phyloP scores from a whole-genome alignment of 2,113 vertebrate genomes.

The Trematocara zebra region DNA sequence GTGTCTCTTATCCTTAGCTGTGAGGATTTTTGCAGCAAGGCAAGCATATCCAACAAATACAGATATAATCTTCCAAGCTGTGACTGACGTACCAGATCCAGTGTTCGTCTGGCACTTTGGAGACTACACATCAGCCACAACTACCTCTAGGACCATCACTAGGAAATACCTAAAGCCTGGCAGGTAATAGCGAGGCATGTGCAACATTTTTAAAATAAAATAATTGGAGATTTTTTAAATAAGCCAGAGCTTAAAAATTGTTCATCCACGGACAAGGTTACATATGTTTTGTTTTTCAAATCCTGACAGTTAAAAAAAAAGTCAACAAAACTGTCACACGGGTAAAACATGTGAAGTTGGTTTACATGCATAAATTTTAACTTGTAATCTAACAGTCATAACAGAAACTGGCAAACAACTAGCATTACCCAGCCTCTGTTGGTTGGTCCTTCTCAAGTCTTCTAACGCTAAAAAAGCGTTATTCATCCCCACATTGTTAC shows the following conservation, averaged over 20 bases:
- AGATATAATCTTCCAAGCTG: conserved; percentile 65
- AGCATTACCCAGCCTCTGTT: background rate
- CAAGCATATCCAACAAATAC: conserved; percentile 66
- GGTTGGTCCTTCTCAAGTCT: background rate
- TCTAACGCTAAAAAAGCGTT: background rate
- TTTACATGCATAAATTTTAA: background rate
- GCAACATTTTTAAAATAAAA: background rate
- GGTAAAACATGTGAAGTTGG: background rate
- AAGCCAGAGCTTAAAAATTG: background rate
- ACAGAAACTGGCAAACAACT: background rate
- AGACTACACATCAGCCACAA: conserved; percentile 56
- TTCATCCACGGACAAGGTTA: background rate
- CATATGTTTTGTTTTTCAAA: background rate
- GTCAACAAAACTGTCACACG: background rate
- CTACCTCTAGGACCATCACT: conserved; percentile 50
- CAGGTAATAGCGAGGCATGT: conserved; percentile 40
- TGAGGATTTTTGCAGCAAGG: conserved; percentile 67
- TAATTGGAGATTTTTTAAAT: background rate
- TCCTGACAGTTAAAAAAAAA: background rate
- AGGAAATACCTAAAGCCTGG: conserved; percentile 66
- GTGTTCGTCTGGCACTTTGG: conserved; percentile 78
- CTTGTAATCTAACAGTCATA: background rate
- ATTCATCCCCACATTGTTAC: background rate
- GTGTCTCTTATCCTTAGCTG: conserved; percentile 21
- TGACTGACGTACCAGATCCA: conserved; percentile 33